A percentile compares a stretch with the other conserved stretches of the same genome.
Evolutionary conservation across 2,797 vertebrate species (phyloP).

Genomic region (Sardinella longiceps): DNA sequence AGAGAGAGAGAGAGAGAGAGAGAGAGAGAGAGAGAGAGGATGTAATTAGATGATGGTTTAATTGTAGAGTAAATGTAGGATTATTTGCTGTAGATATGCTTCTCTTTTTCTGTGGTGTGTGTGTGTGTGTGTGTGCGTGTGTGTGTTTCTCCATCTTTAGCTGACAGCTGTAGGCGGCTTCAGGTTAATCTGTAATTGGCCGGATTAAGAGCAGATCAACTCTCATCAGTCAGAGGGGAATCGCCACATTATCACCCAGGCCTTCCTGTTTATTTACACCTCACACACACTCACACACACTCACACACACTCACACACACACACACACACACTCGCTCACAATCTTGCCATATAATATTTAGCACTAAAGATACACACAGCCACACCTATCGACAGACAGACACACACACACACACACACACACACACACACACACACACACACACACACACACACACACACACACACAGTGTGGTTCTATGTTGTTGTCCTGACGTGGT

Average conservation of each 20-base stretch:
- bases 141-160: neutral
- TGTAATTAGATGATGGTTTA: too few species aligned
- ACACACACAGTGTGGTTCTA: too few species aligned
- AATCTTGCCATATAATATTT: too few species aligned
- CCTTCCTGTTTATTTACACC: neutral
- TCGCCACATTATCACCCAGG: neutral
- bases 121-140: neutral
- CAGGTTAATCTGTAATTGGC: neutral
- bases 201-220: neutral
- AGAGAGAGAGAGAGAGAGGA: neutral
- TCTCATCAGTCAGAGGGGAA: neutral
- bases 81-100: too few species aligned
- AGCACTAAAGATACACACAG: too few species aligned
- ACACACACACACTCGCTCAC: neutral
- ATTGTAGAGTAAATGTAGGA: too few species aligned
- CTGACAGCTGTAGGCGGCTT: neutral
- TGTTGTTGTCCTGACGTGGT: too few species aligned
- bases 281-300: neutral
- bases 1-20: too few species aligned
- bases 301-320: neutral
- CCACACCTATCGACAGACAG: too few species aligned
- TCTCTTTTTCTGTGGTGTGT: neutral
- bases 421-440: too few species aligned
- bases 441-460: too few species aligned
- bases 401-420: too few species aligned